Evolutionary conservation across 37 sponge, comb jelly and placozoan genomes (phyloP).

Genomic region (Beroe forskalii): DNA sequence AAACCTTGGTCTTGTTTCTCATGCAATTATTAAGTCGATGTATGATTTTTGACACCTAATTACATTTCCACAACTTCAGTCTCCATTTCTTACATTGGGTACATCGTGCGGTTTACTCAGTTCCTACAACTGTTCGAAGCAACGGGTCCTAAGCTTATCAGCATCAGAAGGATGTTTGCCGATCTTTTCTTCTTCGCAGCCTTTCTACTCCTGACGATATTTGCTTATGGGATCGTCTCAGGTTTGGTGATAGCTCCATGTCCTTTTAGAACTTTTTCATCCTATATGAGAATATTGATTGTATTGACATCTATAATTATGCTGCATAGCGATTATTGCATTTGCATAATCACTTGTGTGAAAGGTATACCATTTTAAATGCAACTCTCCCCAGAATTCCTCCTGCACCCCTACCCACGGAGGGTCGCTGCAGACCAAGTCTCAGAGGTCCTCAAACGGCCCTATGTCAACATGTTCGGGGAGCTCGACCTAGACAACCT

Average conservation of each 20-base stretch:
- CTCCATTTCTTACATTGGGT: constrained; percentile 25
- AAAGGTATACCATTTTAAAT: no score
- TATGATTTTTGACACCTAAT: no score
- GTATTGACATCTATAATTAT: no score
- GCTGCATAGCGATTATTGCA: no score
- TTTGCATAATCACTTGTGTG: no score
- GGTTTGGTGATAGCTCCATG: no score
- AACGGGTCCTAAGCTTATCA: constrained; percentile 29
- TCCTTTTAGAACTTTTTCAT: no score
- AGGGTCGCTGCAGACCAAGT: background rate
- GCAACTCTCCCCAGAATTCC: constrained; percentile 47
- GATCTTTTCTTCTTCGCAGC: constrained; percentile 21
- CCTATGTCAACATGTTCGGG: constrained; percentile 62
- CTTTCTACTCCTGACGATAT: constrained; percentile 34
- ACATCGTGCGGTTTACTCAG: constrained; percentile 58
- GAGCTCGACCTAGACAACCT: constrained; percentile 46
- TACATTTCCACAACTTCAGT: no score
- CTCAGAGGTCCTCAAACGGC: constrained; percentile 5
- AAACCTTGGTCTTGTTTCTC: no score
- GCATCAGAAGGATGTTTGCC: constrained; percentile 2
- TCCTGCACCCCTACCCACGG: constrained; percentile 25
- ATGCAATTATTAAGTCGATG: no score
- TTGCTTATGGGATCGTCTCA: constrained; percentile 59
- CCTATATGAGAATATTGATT: no score
- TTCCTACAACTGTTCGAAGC: constrained; percentile 53